These are phyloP conservation scores for Diadumene lineata DNA, from an alignment of 92 coral and sea anemone genomes.

Conservation along the genomic window DNA sequence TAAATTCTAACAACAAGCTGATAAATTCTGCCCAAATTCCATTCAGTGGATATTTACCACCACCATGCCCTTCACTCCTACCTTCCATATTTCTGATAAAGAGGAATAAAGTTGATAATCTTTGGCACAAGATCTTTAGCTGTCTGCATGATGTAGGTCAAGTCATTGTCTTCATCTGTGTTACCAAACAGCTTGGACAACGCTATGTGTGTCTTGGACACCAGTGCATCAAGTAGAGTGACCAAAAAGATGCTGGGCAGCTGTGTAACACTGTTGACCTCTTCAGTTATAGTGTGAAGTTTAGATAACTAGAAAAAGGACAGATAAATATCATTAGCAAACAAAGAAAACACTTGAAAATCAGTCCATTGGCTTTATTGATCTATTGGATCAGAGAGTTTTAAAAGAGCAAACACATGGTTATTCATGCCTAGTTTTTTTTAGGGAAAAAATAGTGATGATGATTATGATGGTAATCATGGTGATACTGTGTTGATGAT, in stretches of 20 bases:
- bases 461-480: no score
- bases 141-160: constrained; percentile 66
- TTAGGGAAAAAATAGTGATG: no score
- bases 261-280: constrained; percentile 50
- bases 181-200: constrained; percentile 70
- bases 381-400: no score
- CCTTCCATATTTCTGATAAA: constrained; percentile 91
- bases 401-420: no score
- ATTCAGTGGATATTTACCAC: no score
- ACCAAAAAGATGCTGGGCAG: constrained; percentile 81
- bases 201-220: constrained; percentile 75
- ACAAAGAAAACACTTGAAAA: no score
- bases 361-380: no score
- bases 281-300: constrained; percentile 34
- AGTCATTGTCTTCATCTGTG: constrained; percentile 75
- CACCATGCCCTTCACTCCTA: no score
- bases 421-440: no score
- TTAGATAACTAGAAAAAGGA: constrained; percentile 42
- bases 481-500: no score
- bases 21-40: no score
- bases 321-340: background rate
- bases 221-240: constrained; percentile 68
- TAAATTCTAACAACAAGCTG: no score
- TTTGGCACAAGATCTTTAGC: constrained; percentile 73
- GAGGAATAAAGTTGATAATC: constrained; percentile 65